Evolutionary conservation across 2,797 vertebrate genomes (phyloP).

Genomic region (Sciurus vulgaris): DNA sequence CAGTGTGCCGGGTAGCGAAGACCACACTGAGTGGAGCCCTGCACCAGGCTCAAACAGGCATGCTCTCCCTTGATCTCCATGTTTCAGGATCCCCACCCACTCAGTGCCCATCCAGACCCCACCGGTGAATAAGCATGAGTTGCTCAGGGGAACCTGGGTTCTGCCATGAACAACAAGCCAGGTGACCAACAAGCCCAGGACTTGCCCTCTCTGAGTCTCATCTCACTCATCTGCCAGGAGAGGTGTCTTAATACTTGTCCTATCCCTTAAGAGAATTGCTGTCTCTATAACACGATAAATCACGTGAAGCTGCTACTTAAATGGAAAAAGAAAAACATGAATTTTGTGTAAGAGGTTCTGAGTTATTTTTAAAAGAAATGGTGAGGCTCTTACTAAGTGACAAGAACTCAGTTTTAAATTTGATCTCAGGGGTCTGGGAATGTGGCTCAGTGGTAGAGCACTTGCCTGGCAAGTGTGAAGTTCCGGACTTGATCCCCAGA

Average conservation of each 20-base stretch:
- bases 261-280: background rate
- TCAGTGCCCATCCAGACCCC: background rate
- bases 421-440: background rate
- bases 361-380: background rate
- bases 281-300: background rate
- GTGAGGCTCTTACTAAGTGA: background rate
- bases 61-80: background rate
- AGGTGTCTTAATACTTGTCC: background rate
- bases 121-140: background rate
- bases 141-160: background rate
- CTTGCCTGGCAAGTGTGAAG: no score
- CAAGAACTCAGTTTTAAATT: constrained; percentile 12
- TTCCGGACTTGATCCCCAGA: no score
- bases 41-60: rapidly evolving
- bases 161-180: background rate
- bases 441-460: no score
- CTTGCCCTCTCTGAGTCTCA: background rate
- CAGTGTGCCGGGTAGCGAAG: rapidly evolving
- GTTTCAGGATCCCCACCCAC: background rate
- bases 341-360: background rate
- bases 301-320: background rate
- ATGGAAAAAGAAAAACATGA: background rate
- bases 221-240: background rate
- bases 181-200: background rate
- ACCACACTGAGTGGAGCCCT: no score